Base-by-base conservation (phyloP, 1,140 invertebrate species). In the Zaprionus ghesquierei region DNA sequence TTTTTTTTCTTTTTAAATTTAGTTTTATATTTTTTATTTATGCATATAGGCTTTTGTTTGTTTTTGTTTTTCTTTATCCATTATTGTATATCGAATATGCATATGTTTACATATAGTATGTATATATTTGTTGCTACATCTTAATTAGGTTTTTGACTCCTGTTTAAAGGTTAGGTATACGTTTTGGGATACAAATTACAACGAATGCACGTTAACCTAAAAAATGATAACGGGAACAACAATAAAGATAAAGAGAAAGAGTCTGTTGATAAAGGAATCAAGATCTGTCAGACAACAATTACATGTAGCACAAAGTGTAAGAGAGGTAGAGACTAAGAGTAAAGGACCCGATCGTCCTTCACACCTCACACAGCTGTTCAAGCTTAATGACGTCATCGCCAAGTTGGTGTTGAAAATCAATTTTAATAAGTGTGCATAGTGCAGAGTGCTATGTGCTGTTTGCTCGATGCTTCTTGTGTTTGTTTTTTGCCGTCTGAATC, bases 161-260 rank as follows among this genome's bases (percentile, higher is more conserved):
- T 59, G 41, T 55, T 49, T 54, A 62, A 66, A 76, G 76, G 73
- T 50, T 77, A 66, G 44, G 10, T 64, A 62, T 61, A 73, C 63
- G 33, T 61, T 53, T 38, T 69, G 56, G 70, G 31, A 55, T 69
- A 69, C 38, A 69, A 53, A 55, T 54, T 35, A 61, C 64, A 73
- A 65, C 65, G 61, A 69, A 69, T 69, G 64, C 38, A 69, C 38
- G 33, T 44, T 46, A 46, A 73, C 33, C 65, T 44, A 60, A 41
- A 9, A 69, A 66, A 31, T 20, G 20, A 54, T 64, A 23, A n/a
- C 25, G n/a, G 23, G 18, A 49, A 69, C 50, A 61, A 31, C 31
- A 27, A 59, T 49, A 38, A 12, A 69, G 27, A 56, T 6, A 29
- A 5, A n/a, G 2, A 33, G 27, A 49, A 2, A 31, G 58, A 49